Evolutionary conservation across 1,140 invertebrate genomes (phyloP), one percentile per base, ranked within the genome.

Genomic region (Cydia splendana): DNA sequence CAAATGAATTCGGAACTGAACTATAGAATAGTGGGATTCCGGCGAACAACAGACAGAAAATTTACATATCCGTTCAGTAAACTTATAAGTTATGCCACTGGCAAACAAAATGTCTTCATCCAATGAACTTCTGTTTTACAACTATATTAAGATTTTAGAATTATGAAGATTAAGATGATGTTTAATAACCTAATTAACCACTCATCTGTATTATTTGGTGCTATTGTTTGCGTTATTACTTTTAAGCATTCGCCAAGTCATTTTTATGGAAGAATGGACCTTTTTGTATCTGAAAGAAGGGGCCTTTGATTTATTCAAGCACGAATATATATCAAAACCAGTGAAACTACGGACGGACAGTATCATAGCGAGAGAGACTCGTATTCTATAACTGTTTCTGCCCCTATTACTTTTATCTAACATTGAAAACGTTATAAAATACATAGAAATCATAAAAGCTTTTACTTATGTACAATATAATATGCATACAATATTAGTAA

Each of bases 1-100:
- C 34, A 38, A 71, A 71, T 71, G 67, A 71, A 71, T 71, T 71
- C 67, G 67, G 67, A 71, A 71, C 34, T 71, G 67, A 42, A 71
- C 67, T 71, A 71, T 71, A 38, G 28, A 38, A 71, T 24, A 2
- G 24, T 24, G 24, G 24, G 24, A 24, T 24, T 24, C 24, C 67
- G 30, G 34, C 7, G 67, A 71, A 71, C 67, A 71, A 71, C 67
- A 38, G 67, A 71, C 34, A 71, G 67, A 38, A 38, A 42, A 71
- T 71, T 71, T 71, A 71, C 67, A 71, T 71, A 71, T 42, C 67
- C 38, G 67, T 38, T 71, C 67, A 71, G 15, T 71, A 71, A 71
- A 71, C 67, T 71, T 71, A 67, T 71, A 71, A 18, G 30, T 71
- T 38, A 34, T 38, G 24, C 30, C 34, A 38, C 38, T 45, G 67